These are phyloP conservation scores for Tetheella fluctuosa DNA, from an alignment of 2,888 invertebrate genomes.

Conservation along the genomic window DNA sequence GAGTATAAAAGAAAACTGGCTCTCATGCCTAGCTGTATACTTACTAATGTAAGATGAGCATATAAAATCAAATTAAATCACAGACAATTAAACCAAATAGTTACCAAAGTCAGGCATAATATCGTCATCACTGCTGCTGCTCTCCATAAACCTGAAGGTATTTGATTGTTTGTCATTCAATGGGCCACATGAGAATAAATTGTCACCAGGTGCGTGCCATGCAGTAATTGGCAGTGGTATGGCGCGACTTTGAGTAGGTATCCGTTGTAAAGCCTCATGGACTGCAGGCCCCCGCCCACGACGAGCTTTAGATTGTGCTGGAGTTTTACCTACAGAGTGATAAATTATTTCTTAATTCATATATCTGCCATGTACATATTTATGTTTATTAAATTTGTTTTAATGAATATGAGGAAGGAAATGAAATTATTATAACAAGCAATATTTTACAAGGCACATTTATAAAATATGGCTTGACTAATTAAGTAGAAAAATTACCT, in stretches of 20 bases:
- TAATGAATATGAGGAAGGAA: too few relatives aligned
- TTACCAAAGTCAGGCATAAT: conserved; percentile 76
- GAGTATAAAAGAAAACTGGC: too few relatives aligned
- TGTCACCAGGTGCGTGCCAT: conserved; percentile 82
- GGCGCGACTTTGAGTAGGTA: conserved; percentile 67
- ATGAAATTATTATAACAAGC: too few relatives aligned
- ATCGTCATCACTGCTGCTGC: conserved; percentile 78
- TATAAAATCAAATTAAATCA: background rate
- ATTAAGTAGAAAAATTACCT: conserved; percentile 46
- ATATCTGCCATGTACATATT: too few relatives aligned
- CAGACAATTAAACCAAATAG: conserved; percentile 9
- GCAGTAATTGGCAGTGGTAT: conserved; percentile 57
- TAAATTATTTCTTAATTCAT: background rate
- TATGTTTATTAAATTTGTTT: too few relatives aligned
- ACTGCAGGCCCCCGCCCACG: conserved; percentile 78
- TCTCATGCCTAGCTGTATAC: too few relatives aligned
- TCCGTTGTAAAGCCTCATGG: conserved; percentile 85
- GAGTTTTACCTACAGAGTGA: conserved; percentile 50
- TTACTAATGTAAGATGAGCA: background rate
- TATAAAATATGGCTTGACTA: background rate
- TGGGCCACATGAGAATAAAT: conserved; percentile 74
- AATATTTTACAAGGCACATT: background rate
- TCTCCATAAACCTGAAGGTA: conserved; percentile 61
- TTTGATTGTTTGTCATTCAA: conserved; percentile 56
- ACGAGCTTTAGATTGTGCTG: conserved; percentile 56